Evolutionary conservation across 2,113 vertebrate species (phyloP), one percentile per base, ranked within the genome.

Genomic region (Hippocampus abdominalis): DNA sequence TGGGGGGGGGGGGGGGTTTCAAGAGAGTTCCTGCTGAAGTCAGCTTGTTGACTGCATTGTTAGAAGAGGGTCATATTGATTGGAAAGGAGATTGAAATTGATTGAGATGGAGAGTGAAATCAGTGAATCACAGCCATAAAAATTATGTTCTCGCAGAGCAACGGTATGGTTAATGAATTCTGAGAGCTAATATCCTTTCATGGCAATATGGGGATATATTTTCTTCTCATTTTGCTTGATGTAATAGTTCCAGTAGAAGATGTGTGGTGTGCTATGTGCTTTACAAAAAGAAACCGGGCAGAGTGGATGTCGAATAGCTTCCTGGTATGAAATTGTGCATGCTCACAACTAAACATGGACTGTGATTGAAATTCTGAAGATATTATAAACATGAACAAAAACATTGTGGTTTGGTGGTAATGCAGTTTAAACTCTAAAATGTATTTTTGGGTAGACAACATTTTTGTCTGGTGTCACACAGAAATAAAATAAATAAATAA

Each of bases 51-150:
- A 32, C 59, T 62, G 54, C 64, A 54, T 65, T 64, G 63, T 75
- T 59, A 68, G 62, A 78, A 56, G 44, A 77, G 66, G 64, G 40
- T 71, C 66, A 40, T 74, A 84, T 81, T 82, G 86, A 85, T 78
- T 76, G 69, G 74, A 66, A 71, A 64, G 56, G 59, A 77, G 77
- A 83, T 83, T 83, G 77, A 61, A 82, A 83, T 85, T 81, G 81
- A 85, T 77, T 79, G 79, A 68, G 66, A 67, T 25, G 36, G 60
- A 63, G 71, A 51, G 49, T 51, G 75, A 84, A 82, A 80, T 87
- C 68, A 64, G 70, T 78, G 79, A 76, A 71, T 84, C 66, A 66
- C 68, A 82, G 65, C 64, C 77, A 69, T 72, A 71, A 63, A 79
- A 81, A 79, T 72, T 4, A 66, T 70, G 56, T 27, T 2, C 56